Evolutionary conservation across 2,888 invertebrate species (phyloP).

Genomic region (Harmothoe impar): DNA sequence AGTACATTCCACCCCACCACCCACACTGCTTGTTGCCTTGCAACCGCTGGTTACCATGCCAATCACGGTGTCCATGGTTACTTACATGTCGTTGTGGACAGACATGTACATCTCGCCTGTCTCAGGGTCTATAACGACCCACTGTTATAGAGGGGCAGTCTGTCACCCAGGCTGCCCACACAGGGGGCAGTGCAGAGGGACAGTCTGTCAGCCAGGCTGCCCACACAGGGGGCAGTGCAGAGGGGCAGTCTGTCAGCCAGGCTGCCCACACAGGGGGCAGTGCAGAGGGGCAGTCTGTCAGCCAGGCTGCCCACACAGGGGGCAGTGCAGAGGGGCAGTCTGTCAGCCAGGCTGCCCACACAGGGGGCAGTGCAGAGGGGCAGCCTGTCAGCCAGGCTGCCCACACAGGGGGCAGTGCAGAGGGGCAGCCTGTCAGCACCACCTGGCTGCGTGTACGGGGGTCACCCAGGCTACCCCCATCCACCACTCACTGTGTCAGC

Average conservation of each 20-base stretch:
- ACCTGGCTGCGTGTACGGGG: neutral
- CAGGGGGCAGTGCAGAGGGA: too few species aligned
- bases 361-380: too few species aligned
- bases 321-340: too few species aligned
- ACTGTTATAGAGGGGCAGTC: neutral
- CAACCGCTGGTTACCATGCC: constrained; percentile 5
- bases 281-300: too few species aligned
- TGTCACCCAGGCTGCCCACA: too few species aligned
- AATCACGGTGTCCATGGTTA: neutral
- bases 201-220: neutral
- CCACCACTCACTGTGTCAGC: neutral
- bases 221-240: neutral
- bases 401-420: too few species aligned
- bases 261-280: neutral
- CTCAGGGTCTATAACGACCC: neutral
- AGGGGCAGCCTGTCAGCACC: neutral
- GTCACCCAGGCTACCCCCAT: neutral
- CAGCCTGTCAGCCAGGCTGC: too few species aligned
- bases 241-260: neutral
- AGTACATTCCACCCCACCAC: constrained; percentile 3
- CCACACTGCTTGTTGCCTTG: neutral
- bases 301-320: neutral
- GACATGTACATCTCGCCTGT: neutral
- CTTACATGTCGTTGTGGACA: constrained; percentile 32
- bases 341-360: too few species aligned